Conservation (phyloP, 2,888 invertebrate species). For the Apotomis betuletana region DNA sequence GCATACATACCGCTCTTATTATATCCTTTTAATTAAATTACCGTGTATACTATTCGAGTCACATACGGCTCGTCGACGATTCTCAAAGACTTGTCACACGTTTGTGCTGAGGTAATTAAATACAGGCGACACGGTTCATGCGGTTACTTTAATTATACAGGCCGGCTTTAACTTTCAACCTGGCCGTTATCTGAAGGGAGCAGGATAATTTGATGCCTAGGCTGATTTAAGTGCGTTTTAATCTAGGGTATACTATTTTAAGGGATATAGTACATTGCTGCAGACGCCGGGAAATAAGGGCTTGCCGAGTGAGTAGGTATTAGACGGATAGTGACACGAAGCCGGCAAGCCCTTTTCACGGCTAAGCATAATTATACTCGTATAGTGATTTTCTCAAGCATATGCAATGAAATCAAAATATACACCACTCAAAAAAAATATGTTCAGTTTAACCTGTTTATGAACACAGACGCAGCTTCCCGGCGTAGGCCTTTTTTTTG, state of each 20-base stretch:
- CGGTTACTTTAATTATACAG: conserved; percentile 43
- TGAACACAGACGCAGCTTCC: too few relatives aligned
- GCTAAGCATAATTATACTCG: too few relatives aligned
- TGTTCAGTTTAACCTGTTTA: too few relatives aligned
- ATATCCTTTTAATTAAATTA: conserved; percentile 16
- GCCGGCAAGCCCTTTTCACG: too few relatives aligned
- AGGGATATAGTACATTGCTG: too few relatives aligned
- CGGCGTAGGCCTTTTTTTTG: too few relatives aligned
- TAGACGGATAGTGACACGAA: too few relatives aligned
- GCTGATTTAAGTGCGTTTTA: background rate
- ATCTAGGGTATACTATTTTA: background rate
- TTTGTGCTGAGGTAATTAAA: conserved; percentile 43
- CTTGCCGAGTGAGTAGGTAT: too few relatives aligned
- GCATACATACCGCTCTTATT: background rate
- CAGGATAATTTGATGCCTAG: background rate
- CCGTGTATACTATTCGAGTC: conserved; percentile 3
- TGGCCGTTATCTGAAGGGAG: background rate
- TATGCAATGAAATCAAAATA: too few relatives aligned
- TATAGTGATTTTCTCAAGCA: too few relatives aligned
- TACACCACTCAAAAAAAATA: too few relatives aligned
- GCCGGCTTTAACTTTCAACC: conserved; percentile 22
- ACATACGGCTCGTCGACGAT: conserved; percentile 14
- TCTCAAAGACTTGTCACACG: conserved; percentile 26
- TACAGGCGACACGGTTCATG: conserved; percentile 46
- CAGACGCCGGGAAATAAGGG: too few relatives aligned